phyloP scores from a whole-genome alignment of 2,113 vertebrate species.

The Syrrhaptes paradoxus region DNA sequence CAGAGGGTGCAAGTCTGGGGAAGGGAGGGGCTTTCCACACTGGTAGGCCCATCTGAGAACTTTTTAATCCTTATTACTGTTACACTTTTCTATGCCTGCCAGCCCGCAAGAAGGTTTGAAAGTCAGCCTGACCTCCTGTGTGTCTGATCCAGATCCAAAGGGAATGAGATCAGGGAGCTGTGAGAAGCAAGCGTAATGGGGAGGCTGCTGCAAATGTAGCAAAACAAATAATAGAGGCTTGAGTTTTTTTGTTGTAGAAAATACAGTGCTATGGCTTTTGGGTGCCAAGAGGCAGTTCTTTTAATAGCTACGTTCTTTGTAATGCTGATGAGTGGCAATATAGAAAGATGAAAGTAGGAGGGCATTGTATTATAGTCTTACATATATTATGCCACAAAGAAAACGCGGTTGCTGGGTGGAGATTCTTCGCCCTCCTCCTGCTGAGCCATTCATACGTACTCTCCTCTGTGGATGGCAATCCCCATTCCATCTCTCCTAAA shows the following conservation, averaged over 20 bases:
- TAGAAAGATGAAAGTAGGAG: conserved; percentile 71
- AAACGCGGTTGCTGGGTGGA: conserved; percentile 50
- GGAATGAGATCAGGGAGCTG: conserved; percentile 66
- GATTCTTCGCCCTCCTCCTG: conserved; percentile 43
- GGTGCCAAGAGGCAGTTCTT: conserved; percentile 54
- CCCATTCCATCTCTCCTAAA: neutral
- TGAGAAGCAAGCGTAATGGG: conserved; percentile 62
- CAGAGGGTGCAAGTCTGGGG: neutral
- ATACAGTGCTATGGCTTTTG: conserved; percentile 58
- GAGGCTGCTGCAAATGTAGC: conserved; percentile 51
- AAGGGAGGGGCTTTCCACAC: neutral
- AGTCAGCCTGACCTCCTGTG: conserved; percentile 67
- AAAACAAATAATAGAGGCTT: conserved; percentile 63
- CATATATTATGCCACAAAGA: conserved; percentile 68
- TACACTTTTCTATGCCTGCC: conserved; percentile 44
- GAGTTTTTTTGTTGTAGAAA: conserved; percentile 55
- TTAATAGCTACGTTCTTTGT: conserved; percentile 67
- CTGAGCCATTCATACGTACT: conserved; percentile 8
- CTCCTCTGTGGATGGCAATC: neutral
- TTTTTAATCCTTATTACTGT: conserved; percentile 47
- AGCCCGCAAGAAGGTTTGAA: conserved; percentile 47
- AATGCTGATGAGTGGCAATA: conserved; percentile 69
- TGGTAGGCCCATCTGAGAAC: conserved; percentile 36
- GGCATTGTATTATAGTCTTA: conserved; percentile 64
- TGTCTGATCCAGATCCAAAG: conserved; percentile 64